phyloP scores from a whole-genome alignment of 2,888 invertebrate species.

The Andrena hattorfiana region DNA sequence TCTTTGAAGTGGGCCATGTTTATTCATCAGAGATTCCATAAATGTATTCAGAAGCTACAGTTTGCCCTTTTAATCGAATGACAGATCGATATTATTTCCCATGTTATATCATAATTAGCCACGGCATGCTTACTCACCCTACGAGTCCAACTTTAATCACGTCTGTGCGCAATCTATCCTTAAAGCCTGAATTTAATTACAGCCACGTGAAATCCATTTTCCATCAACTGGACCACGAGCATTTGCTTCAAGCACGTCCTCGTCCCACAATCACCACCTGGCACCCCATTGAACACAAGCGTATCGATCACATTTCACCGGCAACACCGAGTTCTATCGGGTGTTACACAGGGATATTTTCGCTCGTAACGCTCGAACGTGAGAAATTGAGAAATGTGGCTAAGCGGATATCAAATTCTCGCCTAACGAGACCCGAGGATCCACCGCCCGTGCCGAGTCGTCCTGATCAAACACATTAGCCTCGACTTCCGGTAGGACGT shows the following conservation, averaged over 20 bases:
- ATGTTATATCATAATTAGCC: no score
- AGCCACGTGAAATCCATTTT: background rate
- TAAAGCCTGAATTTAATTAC: background rate
- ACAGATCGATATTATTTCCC: no score
- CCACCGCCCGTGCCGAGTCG: conserved; percentile 61
- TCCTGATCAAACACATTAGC: conserved; percentile 85
- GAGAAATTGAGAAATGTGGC: conserved; percentile 57
- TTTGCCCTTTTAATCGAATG: no score
- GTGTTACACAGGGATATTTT: conserved; percentile 34
- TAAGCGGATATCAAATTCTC: conserved; percentile 78
- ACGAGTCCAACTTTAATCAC: no score
- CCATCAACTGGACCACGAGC: conserved; percentile 10
- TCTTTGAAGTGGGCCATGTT: no score
- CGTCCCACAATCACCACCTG: conserved; percentile 11
- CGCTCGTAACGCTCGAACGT: conserved; percentile 49
- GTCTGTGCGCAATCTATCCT: no score
- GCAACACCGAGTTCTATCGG: conserved; percentile 6
- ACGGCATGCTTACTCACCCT: no score
- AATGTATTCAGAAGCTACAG: no score
- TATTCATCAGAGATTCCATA: no score
- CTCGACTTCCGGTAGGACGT: conserved; percentile 82
- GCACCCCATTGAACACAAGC: background rate
- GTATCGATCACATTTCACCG: conserved; percentile 24
- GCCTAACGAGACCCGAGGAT: conserved; percentile 64
- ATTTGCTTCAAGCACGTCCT: background rate